Evolutionary conservation across 1,140 invertebrate species (phyloP).

Genomic region (Bombyx mori): DNA sequence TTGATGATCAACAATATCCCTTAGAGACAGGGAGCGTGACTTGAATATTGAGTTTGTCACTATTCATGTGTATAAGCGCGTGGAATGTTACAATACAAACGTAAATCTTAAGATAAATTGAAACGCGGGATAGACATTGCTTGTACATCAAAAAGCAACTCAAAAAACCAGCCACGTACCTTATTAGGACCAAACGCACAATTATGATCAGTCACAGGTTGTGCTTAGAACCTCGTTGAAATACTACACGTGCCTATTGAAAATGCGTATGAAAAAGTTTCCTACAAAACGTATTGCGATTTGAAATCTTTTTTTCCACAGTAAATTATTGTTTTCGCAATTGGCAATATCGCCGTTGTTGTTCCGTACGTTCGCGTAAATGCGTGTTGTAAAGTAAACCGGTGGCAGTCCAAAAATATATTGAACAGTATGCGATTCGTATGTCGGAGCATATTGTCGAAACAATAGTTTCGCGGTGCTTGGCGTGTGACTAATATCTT

Average conservation of each 20-base stretch:
- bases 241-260: no score
- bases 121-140: conserved; percentile 39
- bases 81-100: conserved; percentile 41
- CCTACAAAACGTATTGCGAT: no score
- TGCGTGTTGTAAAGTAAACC: conserved; percentile 34
- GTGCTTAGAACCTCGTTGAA: no score
- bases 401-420: conserved; percentile 46
- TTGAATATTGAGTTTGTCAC: not conserved
- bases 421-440: conserved; percentile 35
- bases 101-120: conserved; percentile 57
- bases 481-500: conserved; percentile 45
- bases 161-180: conserved; percentile 26
- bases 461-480: conserved; percentile 40
- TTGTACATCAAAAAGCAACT: conserved; percentile 46
- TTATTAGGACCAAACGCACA: conserved; percentile 6
- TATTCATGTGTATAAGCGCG: conserved; percentile 31
- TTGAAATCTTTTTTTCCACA: no score
- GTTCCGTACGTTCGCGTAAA: conserved; percentile 39
- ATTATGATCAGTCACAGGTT: no score
- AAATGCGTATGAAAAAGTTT: no score
- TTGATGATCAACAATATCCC: no score
- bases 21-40: no score
- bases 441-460: conserved; percentile 42
- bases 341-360: conserved; percentile 15
- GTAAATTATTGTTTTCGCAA: conserved; percentile 1